A percentile compares a stretch with the other conserved stretches of the same genome.
Conservation (phyloP, 2,797 vertebrate genomes). For the Sebastes reedi region DNA sequence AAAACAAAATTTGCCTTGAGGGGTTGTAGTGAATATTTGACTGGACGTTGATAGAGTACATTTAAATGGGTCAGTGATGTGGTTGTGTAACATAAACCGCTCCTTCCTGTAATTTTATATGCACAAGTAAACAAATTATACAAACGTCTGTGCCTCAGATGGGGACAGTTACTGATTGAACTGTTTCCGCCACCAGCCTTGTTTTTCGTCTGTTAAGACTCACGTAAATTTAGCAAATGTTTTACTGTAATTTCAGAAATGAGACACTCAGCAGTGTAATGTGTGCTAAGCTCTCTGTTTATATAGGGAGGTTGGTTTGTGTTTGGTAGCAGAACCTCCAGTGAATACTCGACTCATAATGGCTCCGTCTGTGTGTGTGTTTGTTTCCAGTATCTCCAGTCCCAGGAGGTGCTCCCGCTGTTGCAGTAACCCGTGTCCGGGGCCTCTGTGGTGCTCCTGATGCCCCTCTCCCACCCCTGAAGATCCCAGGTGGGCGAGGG, state of each 20-base stretch:
- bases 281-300: neutral
- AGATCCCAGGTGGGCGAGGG: constrained; percentile 99
- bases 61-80: neutral
- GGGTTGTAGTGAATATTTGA: neutral
- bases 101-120: neutral
- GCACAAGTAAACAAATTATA: neutral
- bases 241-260: constrained; percentile 28
- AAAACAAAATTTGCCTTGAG: neutral
- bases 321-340: neutral
- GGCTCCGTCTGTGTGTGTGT: constrained; percentile 35
- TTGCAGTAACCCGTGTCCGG: constrained; percentile 98
- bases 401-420: constrained; percentile 88
- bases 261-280: neutral
- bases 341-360: constrained; percentile 21
- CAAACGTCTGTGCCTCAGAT: neutral
- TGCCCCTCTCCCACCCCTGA: constrained; percentile 99
- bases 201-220: neutral
- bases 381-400: constrained; percentile 76
- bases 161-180: constrained; percentile 34
- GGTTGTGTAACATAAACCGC: neutral
- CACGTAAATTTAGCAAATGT: constrained; percentile 20
- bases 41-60: neutral
- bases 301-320: neutral
- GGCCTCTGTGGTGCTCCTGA: constrained; percentile 99
- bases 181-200: neutral